A percentile compares a stretch with the other conserved stretches of the same genome.
phyloP scores from a whole-genome alignment of 2,113 vertebrate genomes.

The Gallinago undulata region DNA sequence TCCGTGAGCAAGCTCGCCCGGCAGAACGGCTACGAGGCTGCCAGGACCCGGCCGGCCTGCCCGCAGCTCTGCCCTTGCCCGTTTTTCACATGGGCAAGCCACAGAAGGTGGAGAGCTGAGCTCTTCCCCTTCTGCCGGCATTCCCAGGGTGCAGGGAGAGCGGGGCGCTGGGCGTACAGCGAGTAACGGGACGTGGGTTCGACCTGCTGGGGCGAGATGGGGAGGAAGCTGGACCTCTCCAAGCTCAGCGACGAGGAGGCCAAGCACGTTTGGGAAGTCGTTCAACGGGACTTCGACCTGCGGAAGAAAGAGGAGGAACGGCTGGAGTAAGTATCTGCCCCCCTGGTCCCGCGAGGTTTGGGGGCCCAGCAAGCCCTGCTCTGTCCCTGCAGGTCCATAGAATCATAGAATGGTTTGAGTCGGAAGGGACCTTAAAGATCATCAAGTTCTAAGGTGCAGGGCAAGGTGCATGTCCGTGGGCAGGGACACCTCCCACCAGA shows the following conservation, averaged over 20 bases:
- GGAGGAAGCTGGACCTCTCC: constrained; percentile 90
- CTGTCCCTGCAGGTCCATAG: too few relatives aligned
- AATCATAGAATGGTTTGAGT: too few relatives aligned
- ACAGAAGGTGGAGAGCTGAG: not conserved
- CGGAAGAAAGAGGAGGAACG: constrained; percentile 89
- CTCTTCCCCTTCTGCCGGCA: not conserved
- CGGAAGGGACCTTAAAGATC: too few relatives aligned
- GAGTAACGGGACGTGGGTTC: not conserved
- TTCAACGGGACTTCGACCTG: constrained; percentile 90
- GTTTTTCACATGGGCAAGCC: not conserved
- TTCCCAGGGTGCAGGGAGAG: not conserved
- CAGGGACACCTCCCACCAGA: too few relatives aligned
- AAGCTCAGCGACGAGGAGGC: constrained; percentile 91
- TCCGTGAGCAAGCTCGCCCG: not conserved
- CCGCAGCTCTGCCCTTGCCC: not conserved
- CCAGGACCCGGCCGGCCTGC: not conserved
- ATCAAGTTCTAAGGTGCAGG: too few relatives aligned
- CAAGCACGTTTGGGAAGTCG: constrained; percentile 91
- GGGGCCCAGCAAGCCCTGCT: not conserved
- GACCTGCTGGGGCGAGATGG: constrained; percentile 66
- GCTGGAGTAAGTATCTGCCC: constrained; percentile 79
- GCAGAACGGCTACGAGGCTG: not conserved
- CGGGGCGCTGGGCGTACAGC: not conserved
- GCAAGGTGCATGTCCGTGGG: too few relatives aligned
- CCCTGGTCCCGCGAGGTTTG: rapidly evolving